phyloP scores from a whole-genome alignment of 30 jellyfish, hydroid and myxozoan species.

The Aurelia sp. region DNA sequence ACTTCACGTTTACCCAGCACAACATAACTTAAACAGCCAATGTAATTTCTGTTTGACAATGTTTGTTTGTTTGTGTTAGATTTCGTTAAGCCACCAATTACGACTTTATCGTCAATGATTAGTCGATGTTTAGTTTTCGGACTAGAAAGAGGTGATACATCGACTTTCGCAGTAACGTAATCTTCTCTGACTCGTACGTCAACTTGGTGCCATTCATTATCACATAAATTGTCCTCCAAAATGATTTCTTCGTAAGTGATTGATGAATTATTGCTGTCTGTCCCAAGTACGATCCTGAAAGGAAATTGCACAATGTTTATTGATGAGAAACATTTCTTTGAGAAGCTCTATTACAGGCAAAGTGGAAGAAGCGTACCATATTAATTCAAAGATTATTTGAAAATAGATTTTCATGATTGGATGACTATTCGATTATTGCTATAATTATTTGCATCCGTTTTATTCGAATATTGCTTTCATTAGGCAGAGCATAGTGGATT shows the following conservation, averaged over 20 bases:
- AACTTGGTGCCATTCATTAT: slow-evolving; percentile 77
- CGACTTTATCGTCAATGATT: slow-evolving; percentile 3
- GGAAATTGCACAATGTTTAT: no score
- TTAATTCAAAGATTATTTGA: no score
- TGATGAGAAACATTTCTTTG: no score
- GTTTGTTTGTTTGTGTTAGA: neutral
- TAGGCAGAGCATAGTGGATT: no score
- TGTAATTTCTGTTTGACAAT: slow-evolving; percentile 50
- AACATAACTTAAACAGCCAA: slow-evolving; percentile 68
- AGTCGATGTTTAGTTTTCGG: neutral
- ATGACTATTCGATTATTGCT: no score
- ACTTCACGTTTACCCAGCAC: slow-evolving; percentile 15
- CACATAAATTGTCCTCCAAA: slow-evolving; percentile 57
- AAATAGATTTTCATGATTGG: no score
- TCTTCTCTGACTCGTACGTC: slow-evolving; percentile 29
- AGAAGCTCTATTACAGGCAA: no score
- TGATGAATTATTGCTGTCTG: neutral
- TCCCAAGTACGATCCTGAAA: slow-evolving; percentile 54
- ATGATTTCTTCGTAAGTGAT: slow-evolving; percentile 36
- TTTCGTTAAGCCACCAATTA: slow-evolving; percentile 37
- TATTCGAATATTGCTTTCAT: no score
- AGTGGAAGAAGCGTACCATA: no score
- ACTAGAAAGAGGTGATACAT: neutral
- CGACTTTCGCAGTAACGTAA: slow-evolving; percentile 55
- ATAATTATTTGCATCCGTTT: no score